Base-by-base conservation (phyloP, 2,888 invertebrate genomes). In the Amaurobius ferox region DNA sequence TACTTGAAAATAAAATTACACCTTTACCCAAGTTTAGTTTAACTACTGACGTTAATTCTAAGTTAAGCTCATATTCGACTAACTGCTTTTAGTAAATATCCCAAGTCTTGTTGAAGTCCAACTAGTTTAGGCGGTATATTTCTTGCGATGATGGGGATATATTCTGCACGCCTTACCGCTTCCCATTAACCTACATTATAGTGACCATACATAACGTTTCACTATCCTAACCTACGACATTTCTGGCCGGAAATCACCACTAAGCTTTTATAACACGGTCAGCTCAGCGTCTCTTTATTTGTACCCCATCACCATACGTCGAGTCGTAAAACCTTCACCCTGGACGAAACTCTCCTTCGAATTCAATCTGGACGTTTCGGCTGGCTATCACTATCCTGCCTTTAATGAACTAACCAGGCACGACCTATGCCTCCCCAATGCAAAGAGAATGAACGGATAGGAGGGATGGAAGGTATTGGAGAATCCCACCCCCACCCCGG, bases 231-330 rank as follows among this genome's bases (percentile, higher is more conserved):
- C 73, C 32, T 26, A 29, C 35, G 30, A n/a, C 35, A 26, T 9
- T 35, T 44, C 23, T 28, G 55, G 30, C 13, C 62, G 71, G 48
- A 64, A 32, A 70, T 16, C 64, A 55, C 55, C 55, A 16, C 44
- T 66, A 72, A 72, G 44, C 79, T 61, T 68, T 79, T 76, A 72
- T 61, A 79, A 71, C 71, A 32, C 44, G 16, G 74, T 40, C 64
- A 35, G 44, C 35, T n/a, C n/a, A 35, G 13, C 64, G 29, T 55
- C 26, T 32, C 72, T 55, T 73, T 73, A 73, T 73, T 72, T 66
- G 64, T 73, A 39, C 39, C 61, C 74, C 74, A 80, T 80, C 80
- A 74, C 74, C 79, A 64, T 79, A 79, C 66, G 79, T 79, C 79
- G 74, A 55, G 80, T 80, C 80, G 61, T 80, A 74, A 80, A 80